Evolutionary conservation across 2,113 vertebrate genomes (phyloP).

Genomic region (Collichthys lucidus): DNA sequence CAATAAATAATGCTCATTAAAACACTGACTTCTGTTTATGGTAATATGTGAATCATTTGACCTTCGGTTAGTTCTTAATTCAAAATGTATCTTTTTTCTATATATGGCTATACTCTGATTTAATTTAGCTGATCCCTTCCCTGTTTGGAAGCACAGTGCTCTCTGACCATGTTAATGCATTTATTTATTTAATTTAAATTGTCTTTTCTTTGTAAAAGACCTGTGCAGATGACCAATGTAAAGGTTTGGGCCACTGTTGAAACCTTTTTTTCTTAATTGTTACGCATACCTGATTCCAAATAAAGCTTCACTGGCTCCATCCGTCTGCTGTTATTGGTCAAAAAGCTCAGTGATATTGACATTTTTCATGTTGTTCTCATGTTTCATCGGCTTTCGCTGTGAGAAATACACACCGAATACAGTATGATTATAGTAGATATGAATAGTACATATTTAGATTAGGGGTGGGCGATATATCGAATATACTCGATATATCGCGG

Average conservation of each 20-base stretch:
- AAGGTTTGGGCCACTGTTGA: slow-evolving; percentile 8
- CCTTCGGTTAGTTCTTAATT: slow-evolving; percentile 35
- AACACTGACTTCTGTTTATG: slow-evolving; percentile 61
- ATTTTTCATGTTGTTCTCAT: background rate
- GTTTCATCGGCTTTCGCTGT: background rate
- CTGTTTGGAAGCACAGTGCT: slow-evolving; percentile 43
- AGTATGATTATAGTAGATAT: background rate
- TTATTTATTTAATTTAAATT: slow-evolving; percentile 2
- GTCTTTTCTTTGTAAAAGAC: slow-evolving; percentile 21
- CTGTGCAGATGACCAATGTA: background rate
- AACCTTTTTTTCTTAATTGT: slow-evolving; percentile 32
- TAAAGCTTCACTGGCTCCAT: slow-evolving; percentile 61
- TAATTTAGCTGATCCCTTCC: background rate
- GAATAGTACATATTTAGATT: slow-evolving; percentile 23
- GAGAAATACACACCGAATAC: background rate
- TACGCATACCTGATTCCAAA: slow-evolving; percentile 46
- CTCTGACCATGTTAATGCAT: slow-evolving; percentile 5
- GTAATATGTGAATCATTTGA: slow-evolving; percentile 22
- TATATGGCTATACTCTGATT: slow-evolving; percentile 10
- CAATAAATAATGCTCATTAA: slow-evolving; percentile 84
- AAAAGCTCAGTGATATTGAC: background rate
- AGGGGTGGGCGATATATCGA: too few species aligned
- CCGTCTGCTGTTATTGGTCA: slow-evolving; percentile 13
- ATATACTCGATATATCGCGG: too few species aligned
- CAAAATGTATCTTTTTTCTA: slow-evolving; percentile 45